phyloP scores from a whole-genome alignment of 2,888 invertebrate genomes.

The Ornithoptera priamus region DNA sequence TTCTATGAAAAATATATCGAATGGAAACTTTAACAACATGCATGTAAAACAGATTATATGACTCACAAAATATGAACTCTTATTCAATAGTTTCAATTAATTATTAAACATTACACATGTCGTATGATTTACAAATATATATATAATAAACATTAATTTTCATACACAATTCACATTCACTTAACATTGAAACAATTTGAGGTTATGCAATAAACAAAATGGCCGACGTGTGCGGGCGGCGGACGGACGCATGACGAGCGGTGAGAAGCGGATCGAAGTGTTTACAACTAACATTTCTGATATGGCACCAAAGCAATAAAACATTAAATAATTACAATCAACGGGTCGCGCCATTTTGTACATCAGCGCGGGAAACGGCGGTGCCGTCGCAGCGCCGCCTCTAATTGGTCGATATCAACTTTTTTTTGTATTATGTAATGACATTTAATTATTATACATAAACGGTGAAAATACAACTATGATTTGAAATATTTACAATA shows the following conservation, averaged over 20 bases:
- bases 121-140: neutral
- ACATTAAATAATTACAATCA: too few species aligned
- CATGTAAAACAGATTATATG: neutral
- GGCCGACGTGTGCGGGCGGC: too few species aligned
- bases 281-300: too few species aligned
- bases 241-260: too few species aligned
- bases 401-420: neutral
- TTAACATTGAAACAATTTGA: too few species aligned
- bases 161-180: neutral
- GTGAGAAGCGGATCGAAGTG: too few species aligned
- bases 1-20: too few species aligned
- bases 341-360: neutral
- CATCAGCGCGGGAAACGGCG: neutral
- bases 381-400: neutral
- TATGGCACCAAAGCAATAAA: too few species aligned
- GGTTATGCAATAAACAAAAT: too few species aligned
- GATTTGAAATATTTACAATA: too few species aligned
- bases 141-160: neutral
- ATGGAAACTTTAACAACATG: neutral
- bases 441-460: too few species aligned
- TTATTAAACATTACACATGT: neutral
- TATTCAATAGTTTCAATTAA: neutral
- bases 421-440: neutral
- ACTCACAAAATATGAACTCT: neutral
- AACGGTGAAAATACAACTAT: too few species aligned